phyloP scores from a whole-genome alignment of 2,797 vertebrate species.

The Anisognathus igniventris region DNA sequence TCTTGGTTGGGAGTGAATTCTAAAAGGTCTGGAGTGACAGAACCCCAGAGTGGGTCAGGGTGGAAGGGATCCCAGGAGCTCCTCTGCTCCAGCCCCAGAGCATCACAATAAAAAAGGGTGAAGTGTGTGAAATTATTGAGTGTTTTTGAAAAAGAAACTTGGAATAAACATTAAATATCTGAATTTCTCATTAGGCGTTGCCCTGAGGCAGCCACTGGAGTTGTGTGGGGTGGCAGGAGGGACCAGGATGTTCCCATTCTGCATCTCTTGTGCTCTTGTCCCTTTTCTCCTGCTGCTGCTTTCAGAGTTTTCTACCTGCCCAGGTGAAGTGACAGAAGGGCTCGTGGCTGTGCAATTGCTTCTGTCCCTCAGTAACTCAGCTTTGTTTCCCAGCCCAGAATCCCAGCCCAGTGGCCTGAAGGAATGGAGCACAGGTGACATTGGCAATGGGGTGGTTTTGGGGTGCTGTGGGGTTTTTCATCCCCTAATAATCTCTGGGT shows the following conservation, averaged over 20 bases:
- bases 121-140: rapidly evolving
- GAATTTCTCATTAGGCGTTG: not conserved
- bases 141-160: not conserved
- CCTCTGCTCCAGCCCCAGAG: not conserved
- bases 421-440: not conserved
- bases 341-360: not conserved
- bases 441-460: not conserved
- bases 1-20: not conserved
- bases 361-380: not conserved
- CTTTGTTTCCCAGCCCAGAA: not conserved
- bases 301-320: not conserved
- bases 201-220: not conserved
- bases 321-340: not conserved
- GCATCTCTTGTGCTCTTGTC: not conserved
- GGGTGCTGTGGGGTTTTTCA: not conserved
- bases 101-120: not conserved
- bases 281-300: not conserved
- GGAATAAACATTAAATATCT: not conserved
- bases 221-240: not conserved
- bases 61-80: not conserved
- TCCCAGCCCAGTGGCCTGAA: not conserved
- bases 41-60: not conserved
- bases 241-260: not conserved
- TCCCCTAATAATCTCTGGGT: not conserved
- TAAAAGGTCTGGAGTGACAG: not conserved